phyloP scores from a whole-genome alignment of 1,140 invertebrate genomes.

The Drosophila prosaltans region DNA sequence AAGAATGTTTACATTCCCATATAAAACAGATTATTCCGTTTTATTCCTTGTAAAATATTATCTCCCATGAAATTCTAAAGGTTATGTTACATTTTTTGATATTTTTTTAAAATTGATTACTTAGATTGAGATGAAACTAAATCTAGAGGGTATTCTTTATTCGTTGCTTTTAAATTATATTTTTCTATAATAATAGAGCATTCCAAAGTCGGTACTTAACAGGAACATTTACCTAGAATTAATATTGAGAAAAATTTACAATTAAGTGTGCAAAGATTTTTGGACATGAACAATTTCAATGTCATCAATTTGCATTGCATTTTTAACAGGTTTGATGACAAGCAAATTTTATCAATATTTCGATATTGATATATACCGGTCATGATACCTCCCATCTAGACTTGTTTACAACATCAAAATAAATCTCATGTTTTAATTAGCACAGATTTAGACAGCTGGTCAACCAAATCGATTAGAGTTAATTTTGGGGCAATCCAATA shows the following conservation, averaged over 20 bases:
- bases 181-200: background rate
- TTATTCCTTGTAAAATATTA: too few species aligned
- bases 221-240: background rate
- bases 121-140: too few species aligned
- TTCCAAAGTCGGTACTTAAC: background rate
- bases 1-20: too few species aligned
- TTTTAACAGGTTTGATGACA: slow-evolving; percentile 2
- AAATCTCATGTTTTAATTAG: slow-evolving; percentile 12
- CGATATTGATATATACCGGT: too few species aligned
- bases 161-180: too few species aligned
- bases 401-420: slow-evolving; percentile 9
- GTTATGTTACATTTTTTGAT: too few species aligned
- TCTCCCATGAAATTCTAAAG: too few species aligned
- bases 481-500: background rate
- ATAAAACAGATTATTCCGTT: too few species aligned
- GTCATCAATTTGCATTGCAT: slow-evolving; percentile 4
- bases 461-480: slow-evolving; percentile 10
- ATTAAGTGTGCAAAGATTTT: background rate
- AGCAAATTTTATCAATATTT: slow-evolving; percentile 2
- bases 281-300: background rate
- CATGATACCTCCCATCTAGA: background rate
- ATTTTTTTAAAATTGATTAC: too few species aligned
- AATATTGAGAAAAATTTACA: background rate
- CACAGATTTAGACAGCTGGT: slow-evolving; percentile 12
- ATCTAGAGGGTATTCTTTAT: too few species aligned